phyloP scores from a whole-genome alignment of 2,797 vertebrate species.

The Falco cherrug region DNA sequence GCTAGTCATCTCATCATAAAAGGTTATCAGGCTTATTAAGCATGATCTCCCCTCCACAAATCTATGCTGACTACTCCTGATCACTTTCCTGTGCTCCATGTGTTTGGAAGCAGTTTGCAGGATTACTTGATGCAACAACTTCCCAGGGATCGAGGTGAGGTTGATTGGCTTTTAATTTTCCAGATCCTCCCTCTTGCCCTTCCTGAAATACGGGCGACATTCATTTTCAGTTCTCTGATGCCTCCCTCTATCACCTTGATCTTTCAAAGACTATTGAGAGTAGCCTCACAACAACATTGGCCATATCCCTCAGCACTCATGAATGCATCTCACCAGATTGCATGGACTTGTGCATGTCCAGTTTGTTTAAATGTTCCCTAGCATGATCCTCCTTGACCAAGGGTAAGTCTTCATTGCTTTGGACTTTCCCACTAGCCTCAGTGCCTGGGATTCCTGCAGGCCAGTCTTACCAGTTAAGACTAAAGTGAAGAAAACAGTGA shows the following conservation, averaged over 20 bases:
- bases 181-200: neutral
- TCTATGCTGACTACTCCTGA: neutral
- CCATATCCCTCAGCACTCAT: neutral
- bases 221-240: neutral
- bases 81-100: too few species aligned
- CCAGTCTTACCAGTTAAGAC: neutral
- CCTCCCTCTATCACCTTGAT: neutral
- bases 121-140: neutral
- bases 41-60: neutral
- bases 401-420: neutral
- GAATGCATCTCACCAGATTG: neutral
- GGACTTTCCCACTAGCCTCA: neutral
- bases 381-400: neutral
- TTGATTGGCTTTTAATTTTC: neutral
- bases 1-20: neutral
- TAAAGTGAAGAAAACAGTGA: neutral
- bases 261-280: neutral
- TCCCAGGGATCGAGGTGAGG: neutral
- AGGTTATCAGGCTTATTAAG: neutral
- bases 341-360: neutral
- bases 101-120: neutral
- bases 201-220: neutral
- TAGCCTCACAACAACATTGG: neutral
- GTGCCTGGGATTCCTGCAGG: neutral
- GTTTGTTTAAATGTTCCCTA: neutral